phyloP scores from a whole-genome alignment of 2,888 invertebrate species.

The Ophion ventricosus region DNA sequence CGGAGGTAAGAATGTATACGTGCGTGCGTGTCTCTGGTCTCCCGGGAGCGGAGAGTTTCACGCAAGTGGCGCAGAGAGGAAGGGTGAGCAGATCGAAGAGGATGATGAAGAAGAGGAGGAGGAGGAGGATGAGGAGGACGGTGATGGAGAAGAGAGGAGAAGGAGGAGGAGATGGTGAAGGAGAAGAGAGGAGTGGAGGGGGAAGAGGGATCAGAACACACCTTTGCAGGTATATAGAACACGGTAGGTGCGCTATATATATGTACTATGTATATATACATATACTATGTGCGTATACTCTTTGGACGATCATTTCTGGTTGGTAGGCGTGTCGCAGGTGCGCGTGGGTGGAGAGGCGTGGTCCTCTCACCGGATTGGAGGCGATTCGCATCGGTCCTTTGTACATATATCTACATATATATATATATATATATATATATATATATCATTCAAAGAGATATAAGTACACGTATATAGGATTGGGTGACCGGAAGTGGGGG shows the following conservation, averaged over 20 bases:
- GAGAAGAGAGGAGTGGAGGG: slow-evolving; percentile 28
- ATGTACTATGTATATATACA: slow-evolving; percentile 2
- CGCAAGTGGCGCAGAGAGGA: slow-evolving; percentile 62
- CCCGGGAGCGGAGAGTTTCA: slow-evolving; percentile 45
- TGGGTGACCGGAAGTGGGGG: slow-evolving; percentile 69
- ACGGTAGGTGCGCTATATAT: slow-evolving; percentile 28
- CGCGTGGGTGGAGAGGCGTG: slow-evolving; percentile 83
- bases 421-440: slow-evolving; percentile 29
- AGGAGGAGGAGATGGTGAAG: slow-evolving; percentile 30
- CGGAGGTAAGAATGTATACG: background rate
- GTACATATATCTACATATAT: slow-evolving; percentile 9
- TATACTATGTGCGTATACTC: slow-evolving; percentile 12
- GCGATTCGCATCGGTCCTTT: slow-evolving; percentile 66
- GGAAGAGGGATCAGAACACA: slow-evolving; percentile 47
- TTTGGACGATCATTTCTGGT: slow-evolving; percentile 69
- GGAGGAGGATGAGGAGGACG: slow-evolving; percentile 22
- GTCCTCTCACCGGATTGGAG: slow-evolving; percentile 77
- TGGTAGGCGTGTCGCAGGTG: slow-evolving; percentile 82
- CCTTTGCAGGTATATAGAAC: slow-evolving; percentile 39
- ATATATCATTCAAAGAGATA: background rate
- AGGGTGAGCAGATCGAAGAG: slow-evolving; percentile 49
- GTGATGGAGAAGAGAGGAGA: slow-evolving; percentile 28
- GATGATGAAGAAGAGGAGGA: slow-evolving; percentile 39
- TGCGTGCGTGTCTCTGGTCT: slow-evolving; percentile 41
- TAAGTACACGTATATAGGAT: slow-evolving; percentile 12